Conservation (phyloP, 1,140 invertebrate genomes). For the Eulimnadia texana region DNA sequence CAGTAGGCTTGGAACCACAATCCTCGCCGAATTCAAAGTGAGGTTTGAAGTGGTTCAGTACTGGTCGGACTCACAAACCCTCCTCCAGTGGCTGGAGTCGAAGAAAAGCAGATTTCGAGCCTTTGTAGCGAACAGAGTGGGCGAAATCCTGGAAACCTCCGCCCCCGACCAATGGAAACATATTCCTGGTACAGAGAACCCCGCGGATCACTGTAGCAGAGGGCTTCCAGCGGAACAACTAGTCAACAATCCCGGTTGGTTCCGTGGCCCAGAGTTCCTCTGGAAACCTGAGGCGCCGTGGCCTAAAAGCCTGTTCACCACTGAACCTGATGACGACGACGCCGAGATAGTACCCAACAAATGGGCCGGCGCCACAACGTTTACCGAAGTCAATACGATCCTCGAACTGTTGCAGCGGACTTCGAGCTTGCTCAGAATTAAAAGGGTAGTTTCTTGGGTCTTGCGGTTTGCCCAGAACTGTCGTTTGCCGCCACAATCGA, state of each 20-base stretch:
- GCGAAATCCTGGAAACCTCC: constrained; percentile 9
- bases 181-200: constrained; percentile 7
- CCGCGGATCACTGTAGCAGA: constrained; percentile 4
- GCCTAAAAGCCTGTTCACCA: not conserved
- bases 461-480: too few relatives aligned
- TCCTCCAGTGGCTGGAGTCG: constrained; percentile 11
- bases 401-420: not conserved
- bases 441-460: constrained; percentile 1
- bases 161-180: constrained; percentile 3
- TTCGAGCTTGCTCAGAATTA: not conserved
- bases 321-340: not conserved
- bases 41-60: not conserved
- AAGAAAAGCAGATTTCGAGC: not conserved
- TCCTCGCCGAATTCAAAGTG: not conserved
- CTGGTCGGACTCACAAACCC: constrained; percentile 16
- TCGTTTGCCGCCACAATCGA: too few relatives aligned
- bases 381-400: not conserved
- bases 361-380: not conserved
- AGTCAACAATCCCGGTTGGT: constrained; percentile 12
- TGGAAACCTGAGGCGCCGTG: not conserved
- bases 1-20: not conserved
- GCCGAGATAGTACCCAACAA: not conserved
- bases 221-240: not conserved
- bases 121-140: constrained; percentile 9
- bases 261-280: constrained; percentile 17